Evolutionary conservation across 1,140 invertebrate genomes (phyloP).

Genomic region (Drosophila rufa): DNA sequence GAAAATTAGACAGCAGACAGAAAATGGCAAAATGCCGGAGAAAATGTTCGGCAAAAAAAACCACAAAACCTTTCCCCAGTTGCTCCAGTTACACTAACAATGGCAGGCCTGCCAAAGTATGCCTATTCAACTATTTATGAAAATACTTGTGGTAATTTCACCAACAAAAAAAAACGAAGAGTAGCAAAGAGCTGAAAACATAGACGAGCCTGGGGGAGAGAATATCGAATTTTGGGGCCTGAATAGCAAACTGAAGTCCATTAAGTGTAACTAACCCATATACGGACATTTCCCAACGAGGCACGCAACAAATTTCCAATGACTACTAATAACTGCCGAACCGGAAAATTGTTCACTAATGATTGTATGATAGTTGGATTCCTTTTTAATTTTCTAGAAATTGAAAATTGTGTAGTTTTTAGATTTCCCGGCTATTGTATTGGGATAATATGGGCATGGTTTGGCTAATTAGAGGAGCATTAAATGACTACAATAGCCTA

Average conservation of each 20-base stretch:
- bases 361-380: slow-evolving; percentile 1
- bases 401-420: not conserved
- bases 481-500: not conserved
- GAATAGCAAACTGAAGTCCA: slow-evolving; percentile 44
- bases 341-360: slow-evolving; percentile 30
- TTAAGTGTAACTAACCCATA: slow-evolving; percentile 16
- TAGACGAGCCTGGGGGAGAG: not conserved
- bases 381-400: slow-evolving; percentile 4
- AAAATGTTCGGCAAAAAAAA: slow-evolving; percentile 51
- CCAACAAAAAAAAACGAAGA: slow-evolving; percentile 20
- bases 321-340: slow-evolving; percentile 19
- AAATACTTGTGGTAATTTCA: slow-evolving; percentile 76
- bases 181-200: slow-evolving; percentile 4
- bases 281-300: slow-evolving; percentile 7
- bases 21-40: slow-evolving; percentile 43
- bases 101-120: slow-evolving; percentile 45
- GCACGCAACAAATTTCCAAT: slow-evolving; percentile 30
- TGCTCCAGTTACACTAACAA: slow-evolving; percentile 25
- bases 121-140: slow-evolving; percentile 81
- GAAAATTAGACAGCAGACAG: slow-evolving; percentile 55
- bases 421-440: not conserved
- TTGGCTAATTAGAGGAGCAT: not conserved
- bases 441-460: not conserved
- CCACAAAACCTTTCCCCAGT: slow-evolving; percentile 53
- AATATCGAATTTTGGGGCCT: slow-evolving; percentile 25